These are phyloP conservation scores for Tenebrio molitor DNA, from an alignment of 1,140 invertebrate species.

Conservation along the genomic window DNA sequence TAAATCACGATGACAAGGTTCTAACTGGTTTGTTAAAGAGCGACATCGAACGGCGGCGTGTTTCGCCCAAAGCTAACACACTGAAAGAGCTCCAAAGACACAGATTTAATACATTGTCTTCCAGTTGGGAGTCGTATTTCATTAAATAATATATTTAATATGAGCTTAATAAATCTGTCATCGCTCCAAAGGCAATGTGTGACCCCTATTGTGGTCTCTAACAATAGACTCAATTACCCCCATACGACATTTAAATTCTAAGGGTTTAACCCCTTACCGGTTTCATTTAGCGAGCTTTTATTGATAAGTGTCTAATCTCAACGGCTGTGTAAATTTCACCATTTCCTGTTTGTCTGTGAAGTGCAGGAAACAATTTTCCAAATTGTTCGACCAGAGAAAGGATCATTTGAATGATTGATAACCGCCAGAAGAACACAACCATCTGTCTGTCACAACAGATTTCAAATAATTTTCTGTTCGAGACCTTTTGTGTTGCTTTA, in stretches of 20 bases:
- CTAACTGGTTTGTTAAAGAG: neutral
- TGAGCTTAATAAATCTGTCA: conserved; percentile 8
- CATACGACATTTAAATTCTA: neutral
- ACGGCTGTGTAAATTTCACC: neutral
- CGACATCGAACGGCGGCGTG: too few species aligned
- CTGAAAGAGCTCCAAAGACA: too few species aligned
- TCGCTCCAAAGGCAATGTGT: neutral
- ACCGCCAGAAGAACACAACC: too few species aligned
- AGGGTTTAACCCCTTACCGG: conserved; percentile 17
- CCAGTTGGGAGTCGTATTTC: neutral
- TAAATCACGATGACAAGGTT: conserved; percentile 1
- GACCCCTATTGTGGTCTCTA: conserved; percentile 1
- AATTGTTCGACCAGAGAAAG: too few species aligned
- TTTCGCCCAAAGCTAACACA: too few species aligned
- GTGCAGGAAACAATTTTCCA: neutral
- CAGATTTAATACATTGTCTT: too few species aligned
- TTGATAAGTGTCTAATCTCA: neutral
- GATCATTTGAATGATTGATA: too few species aligned
- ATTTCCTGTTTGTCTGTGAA: neutral
- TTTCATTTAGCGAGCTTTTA: conserved; percentile 1
- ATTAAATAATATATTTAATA: neutral
- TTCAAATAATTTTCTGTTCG: too few species aligned
- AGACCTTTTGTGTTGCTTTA: too few species aligned
- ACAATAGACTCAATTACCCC: conserved; percentile 29
- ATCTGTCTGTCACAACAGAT: too few species aligned